These are phyloP conservation scores for Sinelater perroti DNA, from an alignment of 2,888 invertebrate species.

Conservation along the genomic window DNA sequence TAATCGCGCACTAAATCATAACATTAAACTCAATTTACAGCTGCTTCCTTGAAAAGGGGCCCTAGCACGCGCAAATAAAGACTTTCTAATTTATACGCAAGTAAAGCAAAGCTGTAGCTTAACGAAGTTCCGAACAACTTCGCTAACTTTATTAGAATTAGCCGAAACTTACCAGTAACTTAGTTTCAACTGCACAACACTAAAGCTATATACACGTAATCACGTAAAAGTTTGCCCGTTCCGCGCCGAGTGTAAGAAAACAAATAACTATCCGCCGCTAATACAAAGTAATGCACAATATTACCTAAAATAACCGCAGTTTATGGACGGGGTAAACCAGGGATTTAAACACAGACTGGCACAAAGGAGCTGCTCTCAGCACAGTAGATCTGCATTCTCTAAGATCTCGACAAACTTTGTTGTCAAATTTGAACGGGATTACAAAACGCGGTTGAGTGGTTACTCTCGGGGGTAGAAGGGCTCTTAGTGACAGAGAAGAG, in stretches of 20 bases:
- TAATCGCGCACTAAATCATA: conserved; percentile 23
- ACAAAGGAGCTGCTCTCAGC: conserved; percentile 14
- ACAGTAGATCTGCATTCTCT: conserved; percentile 23
- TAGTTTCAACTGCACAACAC: conserved; percentile 26
- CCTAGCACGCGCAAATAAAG: conserved; percentile 29
- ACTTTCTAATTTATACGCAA: conserved; percentile 36
- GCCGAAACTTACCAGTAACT: conserved; percentile 33
- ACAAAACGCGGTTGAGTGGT: conserved; percentile 41
- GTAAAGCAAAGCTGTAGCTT: conserved; percentile 34
- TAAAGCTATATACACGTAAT: conserved; percentile 30
- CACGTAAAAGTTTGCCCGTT: conserved; percentile 23
- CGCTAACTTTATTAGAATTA: conserved; percentile 36
- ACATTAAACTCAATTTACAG: conserved; percentile 27
- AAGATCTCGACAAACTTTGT: conserved; percentile 41
- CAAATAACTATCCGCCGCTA: conserved; percentile 8
- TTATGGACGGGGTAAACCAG: conserved; percentile 16
- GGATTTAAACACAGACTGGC: conserved; percentile 18
- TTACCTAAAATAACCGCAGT: conserved; percentile 24
- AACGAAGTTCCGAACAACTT: conserved; percentile 30
- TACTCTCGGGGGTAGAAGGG: conserved; percentile 39
- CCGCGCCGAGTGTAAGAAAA: background rate
- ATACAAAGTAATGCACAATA: conserved; percentile 14
- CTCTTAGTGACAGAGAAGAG: conserved; percentile 36
- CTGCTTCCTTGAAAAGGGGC: conserved; percentile 18
- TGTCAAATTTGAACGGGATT: conserved; percentile 45